Evolutionary conservation across 2,113 vertebrate species (phyloP).

Genomic region (Heterocephalus glaber): DNA sequence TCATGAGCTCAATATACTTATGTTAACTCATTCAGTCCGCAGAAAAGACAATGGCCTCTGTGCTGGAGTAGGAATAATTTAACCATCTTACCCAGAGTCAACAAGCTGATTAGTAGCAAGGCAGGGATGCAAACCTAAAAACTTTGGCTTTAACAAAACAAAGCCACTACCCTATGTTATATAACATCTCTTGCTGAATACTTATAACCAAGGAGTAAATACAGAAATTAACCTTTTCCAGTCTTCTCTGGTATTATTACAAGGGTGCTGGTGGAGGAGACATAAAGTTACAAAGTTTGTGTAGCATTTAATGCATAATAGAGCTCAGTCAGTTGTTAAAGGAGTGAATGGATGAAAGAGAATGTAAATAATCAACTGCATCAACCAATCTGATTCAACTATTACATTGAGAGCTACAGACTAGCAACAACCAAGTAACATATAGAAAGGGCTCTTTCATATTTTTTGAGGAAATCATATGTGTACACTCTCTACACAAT

Average conservation of each 20-base stretch:
- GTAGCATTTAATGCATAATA: background rate
- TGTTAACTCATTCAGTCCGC: background rate
- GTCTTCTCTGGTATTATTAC: background rate
- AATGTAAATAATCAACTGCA: background rate
- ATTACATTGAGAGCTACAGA: conserved; percentile 15
- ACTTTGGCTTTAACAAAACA: background rate
- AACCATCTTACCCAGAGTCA: background rate
- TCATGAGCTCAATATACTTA: background rate
- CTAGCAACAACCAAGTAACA: conserved; percentile 32
- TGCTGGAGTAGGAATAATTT: background rate
- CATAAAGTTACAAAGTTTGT: background rate
- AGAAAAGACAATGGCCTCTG: background rate
- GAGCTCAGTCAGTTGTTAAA: background rate
- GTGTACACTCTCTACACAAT: background rate
- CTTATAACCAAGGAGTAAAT: background rate
- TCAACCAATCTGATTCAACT: conserved; percentile 15
- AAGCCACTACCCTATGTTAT: background rate
- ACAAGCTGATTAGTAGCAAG: background rate
- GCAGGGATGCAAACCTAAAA: background rate
- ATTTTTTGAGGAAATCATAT: background rate
- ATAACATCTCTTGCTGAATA: background rate
- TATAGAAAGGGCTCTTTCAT: background rate
- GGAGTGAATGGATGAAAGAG: background rate
- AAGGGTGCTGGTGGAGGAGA: background rate
- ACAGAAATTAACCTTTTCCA: background rate